Evolutionary conservation across 2,888 invertebrate species (phyloP).

Genomic region (Amiota mariae): DNA sequence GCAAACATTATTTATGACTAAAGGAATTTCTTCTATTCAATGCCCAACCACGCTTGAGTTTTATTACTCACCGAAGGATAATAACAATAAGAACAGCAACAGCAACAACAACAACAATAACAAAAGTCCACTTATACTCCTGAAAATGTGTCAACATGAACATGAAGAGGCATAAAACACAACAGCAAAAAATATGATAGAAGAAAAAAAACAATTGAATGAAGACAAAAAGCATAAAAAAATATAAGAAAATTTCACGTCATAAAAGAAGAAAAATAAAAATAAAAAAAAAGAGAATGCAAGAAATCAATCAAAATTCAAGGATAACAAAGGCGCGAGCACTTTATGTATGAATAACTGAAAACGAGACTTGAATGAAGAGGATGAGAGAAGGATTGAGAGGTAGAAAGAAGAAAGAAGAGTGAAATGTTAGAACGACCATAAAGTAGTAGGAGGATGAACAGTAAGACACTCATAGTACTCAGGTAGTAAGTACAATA

Average conservation of each 20-base stretch:
- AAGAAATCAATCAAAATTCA: slow-evolving; percentile 66
- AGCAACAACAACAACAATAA: too few species aligned
- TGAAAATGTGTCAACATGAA: slow-evolving; percentile 20
- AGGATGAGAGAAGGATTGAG: too few species aligned
- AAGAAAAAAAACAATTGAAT: neutral
- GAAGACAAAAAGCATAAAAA: slow-evolving; percentile 3
- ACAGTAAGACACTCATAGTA: too few species aligned
- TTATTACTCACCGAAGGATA: slow-evolving; percentile 48
- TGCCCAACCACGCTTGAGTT: slow-evolving; percentile 43
- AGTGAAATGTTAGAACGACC: too few species aligned
- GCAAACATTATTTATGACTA: neutral
- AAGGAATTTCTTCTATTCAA: neutral
- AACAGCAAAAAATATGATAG: neutral
- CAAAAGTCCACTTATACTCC: neutral
- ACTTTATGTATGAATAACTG: slow-evolving; percentile 25
- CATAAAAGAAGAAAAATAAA: slow-evolving; percentile 14
- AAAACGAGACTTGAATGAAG: too few species aligned
- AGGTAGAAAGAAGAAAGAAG: too few species aligned
- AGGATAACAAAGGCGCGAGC: slow-evolving; percentile 54
- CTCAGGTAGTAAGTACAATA: too few species aligned
- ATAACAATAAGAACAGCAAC: slow-evolving; percentile 20
- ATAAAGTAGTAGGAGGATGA: too few species aligned
- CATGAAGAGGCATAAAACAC: slow-evolving; percentile 21
- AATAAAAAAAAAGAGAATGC: slow-evolving; percentile 30
- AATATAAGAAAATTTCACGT: neutral